Base-by-base conservation (phyloP, 92 coral and sea anemone species). In the Nematostella vectensis region DNA sequence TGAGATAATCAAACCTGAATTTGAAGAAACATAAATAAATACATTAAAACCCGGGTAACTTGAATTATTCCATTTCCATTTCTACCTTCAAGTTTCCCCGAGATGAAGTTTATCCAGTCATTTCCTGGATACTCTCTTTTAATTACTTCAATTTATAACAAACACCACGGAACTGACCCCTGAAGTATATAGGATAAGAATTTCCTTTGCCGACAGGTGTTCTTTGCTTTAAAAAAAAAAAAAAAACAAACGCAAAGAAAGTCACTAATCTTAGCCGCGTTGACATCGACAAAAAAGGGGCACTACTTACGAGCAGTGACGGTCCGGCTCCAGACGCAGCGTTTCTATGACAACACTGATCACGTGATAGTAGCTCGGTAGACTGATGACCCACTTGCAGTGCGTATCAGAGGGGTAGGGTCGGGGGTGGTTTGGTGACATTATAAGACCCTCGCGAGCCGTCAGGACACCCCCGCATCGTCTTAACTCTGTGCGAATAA, bases 251-350 rank as follows among this genome's bases (percentile, higher is more conserved):
- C n/a, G n/a, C n/a, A n/a, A n/a, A n/a, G n/a, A n/a, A n/a, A n/a
- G n/a, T n/a, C n/a, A n/a, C n/a, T n/a, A n/a, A n/a, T n/a, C n/a
- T n/a, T n/a, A n/a, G n/a, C n/a, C n/a, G n/a, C n/a, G n/a, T n/a
- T n/a, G n/a, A n/a, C n/a, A n/a, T n/a, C n/a, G n/a, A n/a, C n/a
- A n/a, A n/a, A n/a, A n/a, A n/a, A n/a, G n/a, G n/a, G n/a, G n/a
- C n/a, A n/a, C n/a, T n/a, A n/a, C n/a, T 54, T 65, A 65, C 71
- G 71, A 58, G 39, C 71, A 65, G 27, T 65, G 26, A 13, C 45
- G 61, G 39, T 65, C 71, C 44, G 37, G 31, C 37, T 65, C 71
- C 30, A 65, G 40, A 53, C 53, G 42, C 54, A 65, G n/a, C 8
- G 61, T 29, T 11, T 65, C 71, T 11, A 65, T 65, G 44, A 38